phyloP scores from a whole-genome alignment of 2,113 vertebrate genomes.

The Paedocypris sp. region DNA sequence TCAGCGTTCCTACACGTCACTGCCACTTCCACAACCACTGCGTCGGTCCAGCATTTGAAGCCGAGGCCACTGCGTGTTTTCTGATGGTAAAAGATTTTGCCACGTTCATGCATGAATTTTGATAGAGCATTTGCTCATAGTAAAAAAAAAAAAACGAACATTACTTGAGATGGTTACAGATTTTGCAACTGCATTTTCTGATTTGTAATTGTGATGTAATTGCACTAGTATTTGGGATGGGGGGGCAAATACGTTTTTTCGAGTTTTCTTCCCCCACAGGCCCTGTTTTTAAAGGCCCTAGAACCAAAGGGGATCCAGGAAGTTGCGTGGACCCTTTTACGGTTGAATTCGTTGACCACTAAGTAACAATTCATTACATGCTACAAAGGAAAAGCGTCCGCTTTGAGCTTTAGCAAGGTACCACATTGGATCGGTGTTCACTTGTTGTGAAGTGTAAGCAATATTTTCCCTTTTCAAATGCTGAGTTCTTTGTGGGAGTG shows the following conservation, averaged over 20 bases:
- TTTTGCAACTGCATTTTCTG: constrained; percentile 3
- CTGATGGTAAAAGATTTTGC: constrained; percentile 46
- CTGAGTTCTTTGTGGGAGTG: constrained; percentile 22
- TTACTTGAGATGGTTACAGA: neutral
- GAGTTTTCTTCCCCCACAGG: constrained; percentile 64
- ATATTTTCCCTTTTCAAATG: constrained; percentile 23
- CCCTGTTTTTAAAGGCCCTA: constrained; percentile 40
- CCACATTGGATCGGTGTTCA: constrained; percentile 23
- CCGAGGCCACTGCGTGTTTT: constrained; percentile 41
- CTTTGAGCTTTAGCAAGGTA: constrained; percentile 56
- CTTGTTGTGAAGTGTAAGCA: neutral
- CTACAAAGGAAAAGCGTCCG: constrained; percentile 38
- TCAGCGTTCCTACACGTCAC: constrained; percentile 19
- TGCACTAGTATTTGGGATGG: constrained; percentile 17
- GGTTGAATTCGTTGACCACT: constrained; percentile 41
- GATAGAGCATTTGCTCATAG: constrained; percentile 49
- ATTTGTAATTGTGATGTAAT: neutral
- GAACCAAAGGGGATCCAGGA: constrained; percentile 41
- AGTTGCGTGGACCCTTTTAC: constrained; percentile 34
- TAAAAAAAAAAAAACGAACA: neutral
- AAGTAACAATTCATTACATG: constrained; percentile 40
- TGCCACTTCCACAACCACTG: constrained; percentile 29
- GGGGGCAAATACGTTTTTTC: constrained; percentile 48
- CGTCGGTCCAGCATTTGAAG: constrained; percentile 40
- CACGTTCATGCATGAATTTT: constrained; percentile 58